A percentile compares a stretch with the other conserved stretches of the same genome.
phyloP scores from a whole-genome alignment of 2,113 vertebrate species.

The Podilymbus podiceps region DNA sequence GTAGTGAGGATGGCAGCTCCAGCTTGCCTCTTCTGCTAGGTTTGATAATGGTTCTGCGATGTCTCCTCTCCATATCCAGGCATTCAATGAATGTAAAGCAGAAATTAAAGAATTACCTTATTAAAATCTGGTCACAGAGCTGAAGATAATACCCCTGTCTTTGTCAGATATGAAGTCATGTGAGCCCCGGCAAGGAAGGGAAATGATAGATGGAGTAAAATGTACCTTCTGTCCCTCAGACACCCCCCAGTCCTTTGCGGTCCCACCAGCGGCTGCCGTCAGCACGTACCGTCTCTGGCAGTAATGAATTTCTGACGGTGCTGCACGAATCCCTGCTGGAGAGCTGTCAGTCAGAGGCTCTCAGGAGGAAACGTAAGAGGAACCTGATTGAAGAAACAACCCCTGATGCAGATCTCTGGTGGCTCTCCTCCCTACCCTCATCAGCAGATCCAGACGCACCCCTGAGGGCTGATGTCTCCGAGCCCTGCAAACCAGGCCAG shows the following conservation, averaged over 20 bases:
- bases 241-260: background rate
- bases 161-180: background rate
- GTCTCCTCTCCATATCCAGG: background rate
- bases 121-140: slow-evolving; percentile 27
- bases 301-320: background rate
- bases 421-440: background rate
- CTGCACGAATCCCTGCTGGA: background rate
- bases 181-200: background rate
- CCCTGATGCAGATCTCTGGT: background rate
- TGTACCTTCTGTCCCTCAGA: background rate
- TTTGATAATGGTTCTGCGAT: background rate
- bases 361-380: background rate
- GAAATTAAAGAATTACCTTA: background rate
- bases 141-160: background rate
- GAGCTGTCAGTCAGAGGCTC: slow-evolving; percentile 3
- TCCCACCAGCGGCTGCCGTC: background rate
- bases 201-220: background rate
- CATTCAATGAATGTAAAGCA: background rate
- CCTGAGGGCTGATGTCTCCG: background rate
- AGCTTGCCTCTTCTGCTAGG: background rate
- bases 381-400: background rate
- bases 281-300: background rate
- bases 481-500: accelerated
- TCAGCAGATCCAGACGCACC: background rate
- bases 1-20: background rate